phyloP scores from a whole-genome alignment of 1,140 invertebrate genomes.

The Drosophila bipectinata region DNA sequence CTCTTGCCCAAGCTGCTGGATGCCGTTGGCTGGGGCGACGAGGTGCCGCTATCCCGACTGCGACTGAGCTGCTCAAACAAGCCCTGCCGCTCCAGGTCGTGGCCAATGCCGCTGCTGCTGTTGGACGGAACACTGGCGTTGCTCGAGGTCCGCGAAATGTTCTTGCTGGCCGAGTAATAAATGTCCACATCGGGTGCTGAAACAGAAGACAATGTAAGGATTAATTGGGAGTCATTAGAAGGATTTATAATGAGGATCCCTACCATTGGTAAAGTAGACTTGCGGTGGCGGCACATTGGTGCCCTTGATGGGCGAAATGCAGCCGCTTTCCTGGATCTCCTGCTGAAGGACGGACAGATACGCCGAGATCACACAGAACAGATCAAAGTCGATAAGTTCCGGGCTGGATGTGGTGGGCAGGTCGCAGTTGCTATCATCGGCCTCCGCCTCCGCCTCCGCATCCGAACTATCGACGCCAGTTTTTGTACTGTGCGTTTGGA shows the following conservation, averaged over 20 bases:
- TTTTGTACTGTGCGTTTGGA: slow-evolving; percentile 62
- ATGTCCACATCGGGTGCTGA: slow-evolving; percentile 73
- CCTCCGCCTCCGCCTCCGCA: slow-evolving; percentile 16
- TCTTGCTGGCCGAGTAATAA: slow-evolving; percentile 75
- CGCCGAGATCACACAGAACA: slow-evolving; percentile 82
- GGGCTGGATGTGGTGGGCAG: slow-evolving; percentile 33
- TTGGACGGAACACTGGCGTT: slow-evolving; percentile 80
- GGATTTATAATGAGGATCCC: neutral
- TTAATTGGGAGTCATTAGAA: neutral
- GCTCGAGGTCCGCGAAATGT: slow-evolving; percentile 81
- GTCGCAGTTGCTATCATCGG: slow-evolving; percentile 12
- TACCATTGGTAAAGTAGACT: slow-evolving; percentile 81
- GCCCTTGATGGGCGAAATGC: slow-evolving; percentile 83
- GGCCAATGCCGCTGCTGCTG: slow-evolving; percentile 72
- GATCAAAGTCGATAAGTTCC: slow-evolving; percentile 78
- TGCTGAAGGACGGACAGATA: slow-evolving; percentile 83
- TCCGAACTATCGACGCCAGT: slow-evolving; percentile 14
- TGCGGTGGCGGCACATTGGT: slow-evolving; percentile 83
- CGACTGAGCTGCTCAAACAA: slow-evolving; percentile 66
- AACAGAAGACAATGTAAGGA: neutral
- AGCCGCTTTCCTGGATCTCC: slow-evolving; percentile 83
- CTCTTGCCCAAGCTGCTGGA: slow-evolving; percentile 56
- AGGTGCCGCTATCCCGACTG: slow-evolving; percentile 81
- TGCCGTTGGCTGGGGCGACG: slow-evolving; percentile 75
- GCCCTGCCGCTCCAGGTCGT: slow-evolving; percentile 57